These are phyloP conservation scores for Propithecus deckenii DNA, from an alignment of 2,797 vertebrate genomes.

Conservation along the genomic window DNA sequence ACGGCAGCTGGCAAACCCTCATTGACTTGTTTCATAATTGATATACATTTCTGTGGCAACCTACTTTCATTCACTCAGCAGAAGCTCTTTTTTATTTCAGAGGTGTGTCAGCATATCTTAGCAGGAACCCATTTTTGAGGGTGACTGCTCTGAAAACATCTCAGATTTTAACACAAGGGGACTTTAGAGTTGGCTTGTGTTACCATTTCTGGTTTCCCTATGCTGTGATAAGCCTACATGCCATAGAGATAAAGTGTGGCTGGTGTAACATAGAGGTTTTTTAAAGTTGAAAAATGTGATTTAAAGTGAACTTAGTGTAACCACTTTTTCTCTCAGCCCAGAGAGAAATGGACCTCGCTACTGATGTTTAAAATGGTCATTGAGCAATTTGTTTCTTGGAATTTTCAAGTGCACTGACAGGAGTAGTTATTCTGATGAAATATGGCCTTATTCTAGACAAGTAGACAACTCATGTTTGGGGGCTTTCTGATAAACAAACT, in stretches of 20 bases:
- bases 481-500: neutral
- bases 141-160: slow-evolving; percentile 44
- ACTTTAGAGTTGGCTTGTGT: neutral
- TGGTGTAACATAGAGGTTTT: neutral
- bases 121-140: slow-evolving; percentile 27
- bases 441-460: neutral
- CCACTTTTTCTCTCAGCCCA: neutral
- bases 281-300: slow-evolving; percentile 24
- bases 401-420: neutral
- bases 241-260: neutral
- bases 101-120: neutral
- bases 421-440: neutral
- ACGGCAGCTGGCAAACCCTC: slow-evolving; percentile 36
- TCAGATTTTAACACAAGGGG: neutral
- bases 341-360: neutral
- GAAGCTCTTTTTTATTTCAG: slow-evolving; percentile 10
- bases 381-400: neutral
- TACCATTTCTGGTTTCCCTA: neutral
- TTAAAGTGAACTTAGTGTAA: neutral
- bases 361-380: neutral
- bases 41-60: slow-evolving; percentile 44
- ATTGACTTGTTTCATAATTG: slow-evolving; percentile 21
- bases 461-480: neutral
- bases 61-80: slow-evolving; percentile 8
- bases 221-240: neutral